A percentile compares a stretch with the other conserved stretches of the same genome.
phyloP scores from a whole-genome alignment of 2,888 invertebrate genomes.

The Punctoribates punctum region DNA sequence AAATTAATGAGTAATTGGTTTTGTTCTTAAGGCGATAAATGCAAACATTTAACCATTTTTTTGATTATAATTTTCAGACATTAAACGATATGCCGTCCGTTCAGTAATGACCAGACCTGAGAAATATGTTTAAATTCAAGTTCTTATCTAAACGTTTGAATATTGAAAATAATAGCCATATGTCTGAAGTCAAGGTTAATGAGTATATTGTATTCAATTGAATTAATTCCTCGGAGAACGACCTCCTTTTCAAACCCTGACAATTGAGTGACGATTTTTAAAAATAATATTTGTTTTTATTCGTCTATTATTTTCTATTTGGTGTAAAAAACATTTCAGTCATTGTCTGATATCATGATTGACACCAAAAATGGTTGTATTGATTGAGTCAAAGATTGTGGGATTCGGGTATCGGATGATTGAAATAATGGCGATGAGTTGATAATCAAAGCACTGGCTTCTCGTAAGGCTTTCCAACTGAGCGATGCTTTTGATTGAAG shows the following conservation, averaged over 20 bases:
- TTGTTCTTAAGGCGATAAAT: no score
- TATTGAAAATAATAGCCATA: background rate
- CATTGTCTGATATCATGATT: no score
- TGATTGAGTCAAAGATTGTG: no score
- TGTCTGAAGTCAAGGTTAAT: conserved; percentile 14
- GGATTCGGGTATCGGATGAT: no score
- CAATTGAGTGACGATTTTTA: conserved; percentile 9
- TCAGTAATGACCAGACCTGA: background rate
- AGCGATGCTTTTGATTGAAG: no score
- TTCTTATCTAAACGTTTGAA: background rate
- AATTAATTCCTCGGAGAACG: background rate
- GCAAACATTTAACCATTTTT: no score
- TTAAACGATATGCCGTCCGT: background rate
- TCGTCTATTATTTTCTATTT: background rate
- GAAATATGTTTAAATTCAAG: background rate
- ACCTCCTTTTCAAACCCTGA: background rate
- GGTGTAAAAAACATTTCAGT: background rate
- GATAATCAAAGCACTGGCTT: no score
- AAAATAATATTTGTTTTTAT: conserved; percentile 8
- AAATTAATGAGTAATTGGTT: no score
- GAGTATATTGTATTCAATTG: background rate
- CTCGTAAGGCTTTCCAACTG: no score
- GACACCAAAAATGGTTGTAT: no score
- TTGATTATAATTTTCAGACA: background rate
- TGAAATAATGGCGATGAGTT: no score